A percentile compares a stretch with the other conserved stretches of the same genome.
Conservation (phyloP, 2,113 vertebrate species). For the Cisticola juncidis region DNA sequence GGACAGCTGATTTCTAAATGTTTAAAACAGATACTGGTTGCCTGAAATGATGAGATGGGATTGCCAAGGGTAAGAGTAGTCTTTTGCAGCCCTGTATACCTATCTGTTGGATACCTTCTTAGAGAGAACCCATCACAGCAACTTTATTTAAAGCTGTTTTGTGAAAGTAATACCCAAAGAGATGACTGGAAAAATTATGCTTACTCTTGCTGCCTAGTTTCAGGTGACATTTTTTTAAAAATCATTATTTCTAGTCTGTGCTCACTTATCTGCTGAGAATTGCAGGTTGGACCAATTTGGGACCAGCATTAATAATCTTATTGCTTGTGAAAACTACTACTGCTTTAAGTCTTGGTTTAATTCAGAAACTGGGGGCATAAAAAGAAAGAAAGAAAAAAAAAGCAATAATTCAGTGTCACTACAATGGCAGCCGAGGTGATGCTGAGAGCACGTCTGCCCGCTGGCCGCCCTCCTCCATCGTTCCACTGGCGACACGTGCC, state of each 20-base stretch:
- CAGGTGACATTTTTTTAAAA: background rate
- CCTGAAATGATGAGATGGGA: background rate
- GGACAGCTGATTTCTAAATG: background rate
- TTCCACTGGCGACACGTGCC: fast-evolving
- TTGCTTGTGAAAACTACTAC: background rate
- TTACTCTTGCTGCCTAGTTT: background rate
- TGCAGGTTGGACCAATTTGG: background rate
- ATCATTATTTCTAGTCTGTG: background rate
- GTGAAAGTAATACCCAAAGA: background rate
- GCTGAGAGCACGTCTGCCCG: background rate
- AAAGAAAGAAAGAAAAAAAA: background rate
- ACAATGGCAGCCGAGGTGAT: background rate
- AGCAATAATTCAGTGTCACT: background rate
- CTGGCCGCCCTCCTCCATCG: background rate
- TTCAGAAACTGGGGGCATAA: background rate
- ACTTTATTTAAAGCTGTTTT: background rate
- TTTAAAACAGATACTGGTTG: background rate
- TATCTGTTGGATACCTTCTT: background rate
- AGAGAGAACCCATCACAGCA: background rate
- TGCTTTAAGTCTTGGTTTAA: background rate
- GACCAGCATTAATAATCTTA: background rate
- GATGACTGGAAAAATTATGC: background rate
- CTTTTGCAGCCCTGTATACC: background rate
- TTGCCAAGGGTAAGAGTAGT: background rate
- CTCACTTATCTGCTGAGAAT: background rate